Percentiles rank a stretch among this genome's conserved stretches.
Evolutionary conservation across 1,140 invertebrate species (phyloP).

Genomic region (Hylaeus volcanicus): DNA sequence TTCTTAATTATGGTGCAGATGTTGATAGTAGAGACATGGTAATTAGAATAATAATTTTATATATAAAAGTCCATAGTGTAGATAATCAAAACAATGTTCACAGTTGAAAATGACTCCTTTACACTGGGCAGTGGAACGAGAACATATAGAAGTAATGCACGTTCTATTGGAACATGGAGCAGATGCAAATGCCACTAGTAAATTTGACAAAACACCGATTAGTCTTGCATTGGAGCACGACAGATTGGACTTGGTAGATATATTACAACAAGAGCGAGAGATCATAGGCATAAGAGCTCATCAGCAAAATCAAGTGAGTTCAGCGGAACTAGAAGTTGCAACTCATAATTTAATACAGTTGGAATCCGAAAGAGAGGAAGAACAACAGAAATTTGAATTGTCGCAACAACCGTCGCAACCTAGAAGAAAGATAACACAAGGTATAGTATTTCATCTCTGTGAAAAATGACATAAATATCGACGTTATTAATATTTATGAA

Average conservation of each 20-base stretch:
- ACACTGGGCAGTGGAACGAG: conserved; percentile 95
- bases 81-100: conserved; percentile 35
- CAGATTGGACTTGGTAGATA: conserved; percentile 83
- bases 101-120: conserved; percentile 95
- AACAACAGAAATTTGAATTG: conserved; percentile 66
- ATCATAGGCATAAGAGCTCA: conserved; percentile 71
- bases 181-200: conserved; percentile 85
- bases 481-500: conserved; percentile 13
- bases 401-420: conserved; percentile 51
- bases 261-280: conserved; percentile 81
- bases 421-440: conserved; percentile 62
- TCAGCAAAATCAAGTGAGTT: conserved; percentile 73
- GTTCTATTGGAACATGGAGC: conserved; percentile 88
- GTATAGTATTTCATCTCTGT: conserved; percentile 43
- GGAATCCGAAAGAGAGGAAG: conserved; percentile 68
- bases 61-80: not conserved
- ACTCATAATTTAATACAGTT: conserved; percentile 76
- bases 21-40: conserved; percentile 93
- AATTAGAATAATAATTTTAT: conserved; percentile 60
- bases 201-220: conserved; percentile 92
- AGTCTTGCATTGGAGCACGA: conserved; percentile 87
- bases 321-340: conserved; percentile 72
- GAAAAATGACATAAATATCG: not conserved
- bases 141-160: conserved; percentile 86
- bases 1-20: conserved; percentile 89